These are phyloP conservation scores for Addax nasomaculatus DNA, from an alignment of 2,113 vertebrate genomes.

Conservation along the genomic window DNA sequence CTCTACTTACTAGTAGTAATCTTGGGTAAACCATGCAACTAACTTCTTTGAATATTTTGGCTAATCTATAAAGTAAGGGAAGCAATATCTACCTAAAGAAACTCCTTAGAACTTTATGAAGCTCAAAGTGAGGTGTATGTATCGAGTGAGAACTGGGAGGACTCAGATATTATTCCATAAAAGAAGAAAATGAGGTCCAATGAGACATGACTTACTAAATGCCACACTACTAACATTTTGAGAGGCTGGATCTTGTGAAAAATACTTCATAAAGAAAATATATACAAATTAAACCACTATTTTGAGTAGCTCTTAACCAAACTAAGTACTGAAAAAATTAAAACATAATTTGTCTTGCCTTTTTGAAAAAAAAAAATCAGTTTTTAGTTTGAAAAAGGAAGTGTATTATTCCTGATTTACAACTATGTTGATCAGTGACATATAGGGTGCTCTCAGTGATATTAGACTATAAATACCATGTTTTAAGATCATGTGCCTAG, in stretches of 20 bases:
- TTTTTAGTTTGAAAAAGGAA: not conserved
- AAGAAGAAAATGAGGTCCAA: not conserved
- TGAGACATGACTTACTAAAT: not conserved
- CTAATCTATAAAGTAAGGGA: not conserved
- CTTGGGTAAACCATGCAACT: not conserved
- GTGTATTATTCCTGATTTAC: not conserved
- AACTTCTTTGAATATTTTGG: not conserved
- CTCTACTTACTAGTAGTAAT: not conserved
- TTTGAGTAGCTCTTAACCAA: not conserved
- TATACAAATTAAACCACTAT: not conserved
- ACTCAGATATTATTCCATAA: not conserved
- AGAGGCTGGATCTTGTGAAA: not conserved
- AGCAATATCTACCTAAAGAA: not conserved
- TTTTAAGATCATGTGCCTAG: not conserved
- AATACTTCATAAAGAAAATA: not conserved
- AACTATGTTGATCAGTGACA: not conserved
- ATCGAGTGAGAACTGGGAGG: not conserved
- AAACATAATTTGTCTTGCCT: not conserved
- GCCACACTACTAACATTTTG: not conserved
- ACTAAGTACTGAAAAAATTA: constrained; percentile 21
- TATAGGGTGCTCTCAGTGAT: not conserved
- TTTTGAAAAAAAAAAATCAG: not conserved
- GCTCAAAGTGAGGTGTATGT: not conserved
- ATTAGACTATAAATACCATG: not conserved
- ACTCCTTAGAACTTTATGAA: not conserved